These are phyloP conservation scores for Heteractis magnifica DNA, from an alignment of 92 coral and sea anemone genomes.

Conservation along the genomic window DNA sequence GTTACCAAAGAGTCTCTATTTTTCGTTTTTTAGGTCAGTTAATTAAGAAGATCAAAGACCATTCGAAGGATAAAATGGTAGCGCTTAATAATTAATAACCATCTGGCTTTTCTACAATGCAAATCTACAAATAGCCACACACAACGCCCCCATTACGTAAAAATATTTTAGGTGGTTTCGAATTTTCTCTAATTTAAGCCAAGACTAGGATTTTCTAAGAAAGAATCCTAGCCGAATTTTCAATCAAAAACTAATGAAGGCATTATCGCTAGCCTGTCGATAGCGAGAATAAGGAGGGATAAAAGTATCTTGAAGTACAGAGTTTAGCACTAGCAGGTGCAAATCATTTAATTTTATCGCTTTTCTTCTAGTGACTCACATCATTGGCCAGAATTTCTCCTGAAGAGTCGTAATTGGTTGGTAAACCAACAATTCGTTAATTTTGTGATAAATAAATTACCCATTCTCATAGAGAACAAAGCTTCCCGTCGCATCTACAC, in stretches of 20 bases:
- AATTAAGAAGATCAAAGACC: slow-evolving; percentile 38
- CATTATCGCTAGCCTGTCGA: background rate
- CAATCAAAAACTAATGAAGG: background rate
- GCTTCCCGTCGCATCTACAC: slow-evolving; percentile 16
- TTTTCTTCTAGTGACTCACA: background rate
- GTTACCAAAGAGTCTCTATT: slow-evolving; percentile 33
- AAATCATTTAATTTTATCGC: slow-evolving; percentile 31
- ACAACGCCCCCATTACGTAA: slow-evolving; percentile 28
- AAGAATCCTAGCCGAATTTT: background rate
- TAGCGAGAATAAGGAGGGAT: background rate
- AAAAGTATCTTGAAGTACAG: slow-evolving; percentile 20
- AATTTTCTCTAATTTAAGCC: background rate
- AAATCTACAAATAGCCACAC: slow-evolving; percentile 23
- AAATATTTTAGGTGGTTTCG: background rate
- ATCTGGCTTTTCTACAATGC: slow-evolving; percentile 31
- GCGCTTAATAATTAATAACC: slow-evolving; percentile 31
- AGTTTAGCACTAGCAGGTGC: slow-evolving; percentile 42
- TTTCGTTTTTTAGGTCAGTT: slow-evolving; percentile 29
- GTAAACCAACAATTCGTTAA: slow-evolving; percentile 22
- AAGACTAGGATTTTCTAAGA: background rate
- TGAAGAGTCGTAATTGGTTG: slow-evolving; percentile 30
- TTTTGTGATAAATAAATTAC: slow-evolving; percentile 43
- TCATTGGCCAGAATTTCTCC: slow-evolving; percentile 27
- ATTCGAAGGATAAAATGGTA: slow-evolving; percentile 41
- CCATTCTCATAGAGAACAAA: slow-evolving; percentile 22